These are phyloP conservation scores for Typhlichthys subterraneus DNA, from an alignment of 2,797 vertebrate genomes.

Conservation along the genomic window DNA sequence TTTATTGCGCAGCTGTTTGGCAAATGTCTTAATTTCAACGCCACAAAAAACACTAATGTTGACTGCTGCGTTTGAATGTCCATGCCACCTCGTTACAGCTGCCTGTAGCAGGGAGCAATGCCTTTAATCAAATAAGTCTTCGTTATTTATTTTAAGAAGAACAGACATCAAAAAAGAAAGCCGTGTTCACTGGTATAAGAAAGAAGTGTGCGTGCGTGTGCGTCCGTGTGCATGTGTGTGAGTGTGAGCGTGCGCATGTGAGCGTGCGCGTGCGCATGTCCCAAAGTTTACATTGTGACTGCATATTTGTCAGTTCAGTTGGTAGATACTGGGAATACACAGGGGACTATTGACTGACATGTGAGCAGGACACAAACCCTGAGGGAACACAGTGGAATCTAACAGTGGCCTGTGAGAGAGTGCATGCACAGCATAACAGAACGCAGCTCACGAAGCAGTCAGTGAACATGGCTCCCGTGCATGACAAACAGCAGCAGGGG, in stretches of 20 bases:
- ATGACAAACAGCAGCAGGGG: slow-evolving; percentile 32
- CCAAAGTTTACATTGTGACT: slow-evolving; percentile 21
- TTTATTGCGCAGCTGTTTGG: slow-evolving; percentile 50
- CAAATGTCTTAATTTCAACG: slow-evolving; percentile 27
- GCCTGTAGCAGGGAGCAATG: background rate
- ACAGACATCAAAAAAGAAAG: too few relatives aligned
- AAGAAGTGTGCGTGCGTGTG: too few relatives aligned
- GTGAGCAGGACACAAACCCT: slow-evolving; percentile 28
- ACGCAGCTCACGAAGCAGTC: slow-evolving; percentile 30
- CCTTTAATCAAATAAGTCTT: background rate
- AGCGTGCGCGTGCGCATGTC: slow-evolving; percentile 1
- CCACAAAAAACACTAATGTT: slow-evolving; percentile 12
- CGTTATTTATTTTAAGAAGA: background rate
- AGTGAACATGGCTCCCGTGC: slow-evolving; percentile 18
- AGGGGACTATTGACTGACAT: slow-evolving; percentile 35
- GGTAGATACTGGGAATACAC: slow-evolving; percentile 32
- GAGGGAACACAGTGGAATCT: slow-evolving; percentile 31
- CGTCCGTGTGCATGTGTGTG: too few relatives aligned
- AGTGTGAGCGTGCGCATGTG: too few relatives aligned
- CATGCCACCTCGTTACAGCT: background rate
- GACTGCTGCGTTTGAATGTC: background rate
- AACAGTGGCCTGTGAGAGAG: slow-evolving; percentile 24
- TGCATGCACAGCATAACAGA: slow-evolving; percentile 25
- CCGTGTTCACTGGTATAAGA: too few relatives aligned
- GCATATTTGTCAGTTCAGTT: slow-evolving; percentile 32